Base-by-base conservation (phyloP, 2,888 invertebrate species). In the Oscheius sp. region DNA sequence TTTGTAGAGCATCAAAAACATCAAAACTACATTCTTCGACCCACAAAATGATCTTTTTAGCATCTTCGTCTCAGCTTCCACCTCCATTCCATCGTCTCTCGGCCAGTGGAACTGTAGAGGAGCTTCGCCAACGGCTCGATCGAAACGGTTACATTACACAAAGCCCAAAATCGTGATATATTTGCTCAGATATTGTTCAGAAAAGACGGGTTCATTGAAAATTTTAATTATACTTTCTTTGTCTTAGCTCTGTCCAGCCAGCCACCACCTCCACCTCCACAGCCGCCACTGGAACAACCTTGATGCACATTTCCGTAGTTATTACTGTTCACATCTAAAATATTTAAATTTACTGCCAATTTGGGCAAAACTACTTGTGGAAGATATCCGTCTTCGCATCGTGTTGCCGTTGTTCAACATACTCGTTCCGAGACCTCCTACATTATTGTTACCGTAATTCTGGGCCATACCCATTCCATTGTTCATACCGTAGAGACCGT, bases 101-200 rank as follows among this genome's bases (percentile, higher is more conserved):
- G 1, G 74, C 80, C 1, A 81, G 80, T 11, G 83, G 84, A 63
- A 81, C 84, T 74, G 79, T 85, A 2, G 88, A 88, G 71, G 88
- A 87, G 55, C 70, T 88, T 10, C 70, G 88, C 51, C 84, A 84
- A 72, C 74, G 85, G 13, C 74, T 88, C 68, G 87, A 87, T 77
- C 82, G 80, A 66, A 87, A 87, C 78, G 88, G 88, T 51, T 87
- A 87, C 75, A 85, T 87, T 13, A 50, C 74, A 21, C 73, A 73
- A 29, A 60, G 37, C n/a, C 37, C 60, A 10, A 53, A 13, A 53
- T 21, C n/a, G 53, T 53, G 53, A 53, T 53, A 53, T 13, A 35
- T 33, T 13, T 21, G 21, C 21, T 21, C 21, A 21, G 21, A 21
- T 21, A 60, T 33, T 60, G 29, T 33, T 42, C 11, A 13, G 2